Base-by-base conservation (phyloP, 1,140 invertebrate species). In the Sycophila sp. region DNA sequence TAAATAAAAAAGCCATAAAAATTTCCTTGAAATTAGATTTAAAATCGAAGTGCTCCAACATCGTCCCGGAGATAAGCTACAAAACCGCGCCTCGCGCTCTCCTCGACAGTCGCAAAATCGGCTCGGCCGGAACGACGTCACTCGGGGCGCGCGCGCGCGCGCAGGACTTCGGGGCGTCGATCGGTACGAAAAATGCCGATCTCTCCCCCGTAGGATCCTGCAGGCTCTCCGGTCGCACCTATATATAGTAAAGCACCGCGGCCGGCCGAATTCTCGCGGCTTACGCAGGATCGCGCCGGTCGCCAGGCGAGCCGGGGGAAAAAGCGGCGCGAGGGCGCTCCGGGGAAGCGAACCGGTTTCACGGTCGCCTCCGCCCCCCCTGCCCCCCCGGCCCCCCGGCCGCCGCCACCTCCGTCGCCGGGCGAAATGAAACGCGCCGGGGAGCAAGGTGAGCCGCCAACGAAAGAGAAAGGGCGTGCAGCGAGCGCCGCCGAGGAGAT, bases 321-420 rank as follows among this genome's bases (percentile, higher is more conserved):
- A 71, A 71, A 64, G 38, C 60, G 47, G 38, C 58, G 68, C 60
- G 42, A 71, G 67, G 67, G 67, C 67, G 59, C 58, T 47, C 67
- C 55, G 34, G 68, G 49, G 69, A 58, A 42, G 60, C n/a, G 19
- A 70, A 70, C 68, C 68, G 69, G 69, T 71, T 64, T 71, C 60
- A 59, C 36, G 69, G 55, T 10, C 32, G n/a, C 55, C 53, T 19
- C 64, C 51, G 11, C 22, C 36, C 19, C 17, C 19, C 17, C 45
- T 8, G 6, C 45, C 19, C 17, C 45, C 5, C 15, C 15, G 6
- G 19, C 59, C 4, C 15, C 36, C 26, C 17, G 8, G 28, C 26
- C 30, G 24, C 40, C 38, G 2, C 59, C 40, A 28, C 17, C 60
- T 49, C 42, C 40, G 28, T 30, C 32, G 36, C 34, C 34, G 7